These are phyloP conservation scores for Drosophila kurseongensis DNA, from an alignment of 1,140 invertebrate genomes.

Conservation along the genomic window DNA sequence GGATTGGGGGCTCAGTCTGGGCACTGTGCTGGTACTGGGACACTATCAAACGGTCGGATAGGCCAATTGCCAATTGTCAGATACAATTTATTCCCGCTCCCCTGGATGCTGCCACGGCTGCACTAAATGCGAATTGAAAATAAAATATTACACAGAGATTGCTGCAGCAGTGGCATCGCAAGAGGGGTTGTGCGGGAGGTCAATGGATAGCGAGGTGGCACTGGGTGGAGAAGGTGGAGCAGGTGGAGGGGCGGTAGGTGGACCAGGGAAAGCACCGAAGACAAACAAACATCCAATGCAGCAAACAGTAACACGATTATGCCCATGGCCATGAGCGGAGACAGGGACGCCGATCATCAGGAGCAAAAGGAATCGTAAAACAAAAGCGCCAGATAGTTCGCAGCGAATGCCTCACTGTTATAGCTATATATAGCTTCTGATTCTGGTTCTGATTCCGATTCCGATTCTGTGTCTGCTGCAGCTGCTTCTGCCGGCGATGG, in stretches of 20 bases:
- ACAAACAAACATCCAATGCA: slow-evolving; percentile 80
- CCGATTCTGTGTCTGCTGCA: slow-evolving; percentile 16
- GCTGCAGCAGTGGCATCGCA: slow-evolving; percentile 43
- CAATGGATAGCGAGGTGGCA: slow-evolving; percentile 29
- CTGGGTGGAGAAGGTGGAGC: background rate
- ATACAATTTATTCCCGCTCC: slow-evolving; percentile 80
- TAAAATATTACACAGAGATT: slow-evolving; percentile 83
- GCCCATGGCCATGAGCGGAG: slow-evolving; percentile 55
- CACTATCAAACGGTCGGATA: slow-evolving; percentile 80
- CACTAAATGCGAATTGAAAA: slow-evolving; percentile 83
- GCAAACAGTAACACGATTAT: slow-evolving; percentile 80
- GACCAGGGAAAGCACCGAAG: slow-evolving; percentile 28
- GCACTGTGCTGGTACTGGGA: slow-evolving; percentile 42
- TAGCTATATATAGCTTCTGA: slow-evolving; percentile 24
- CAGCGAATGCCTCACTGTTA: slow-evolving; percentile 46
- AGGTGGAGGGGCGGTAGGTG: slow-evolving; percentile 7
- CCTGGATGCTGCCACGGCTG: slow-evolving; percentile 76
- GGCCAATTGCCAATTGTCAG: slow-evolving; percentile 83
- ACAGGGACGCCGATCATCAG: slow-evolving; percentile 67
- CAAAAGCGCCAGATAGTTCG: slow-evolving; percentile 82
- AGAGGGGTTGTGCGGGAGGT: slow-evolving; percentile 9
- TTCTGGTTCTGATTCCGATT: slow-evolving; percentile 24
- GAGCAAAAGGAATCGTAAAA: slow-evolving; percentile 80
- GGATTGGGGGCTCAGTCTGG: slow-evolving; percentile 1
- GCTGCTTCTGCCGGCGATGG: slow-evolving; percentile 39